phyloP scores from a whole-genome alignment of 2,113 vertebrate genomes.

The Cranoglanis bouderius region DNA sequence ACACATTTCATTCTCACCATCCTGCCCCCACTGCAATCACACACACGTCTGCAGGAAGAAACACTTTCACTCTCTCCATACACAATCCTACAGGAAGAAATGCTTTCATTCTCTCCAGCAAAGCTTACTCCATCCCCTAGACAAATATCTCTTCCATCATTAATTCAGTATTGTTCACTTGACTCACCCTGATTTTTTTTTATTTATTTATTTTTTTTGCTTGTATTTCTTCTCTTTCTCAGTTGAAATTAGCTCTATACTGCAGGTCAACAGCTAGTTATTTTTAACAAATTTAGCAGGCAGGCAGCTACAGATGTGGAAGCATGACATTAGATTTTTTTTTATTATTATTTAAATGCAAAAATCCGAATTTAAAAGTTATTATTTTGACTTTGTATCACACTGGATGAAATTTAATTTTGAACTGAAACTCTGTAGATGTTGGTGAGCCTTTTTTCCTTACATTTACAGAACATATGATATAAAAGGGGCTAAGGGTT shows the following conservation, averaged over 20 bases:
- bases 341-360: background rate
- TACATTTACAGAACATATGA: background rate
- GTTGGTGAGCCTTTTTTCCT: background rate
- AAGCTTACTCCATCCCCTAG: constrained; percentile 32
- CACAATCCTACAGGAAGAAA: constrained; percentile 30
- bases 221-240: background rate
- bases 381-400: background rate
- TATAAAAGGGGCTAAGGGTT: background rate
- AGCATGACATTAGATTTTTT: background rate
- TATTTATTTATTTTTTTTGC: background rate
- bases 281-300: background rate
- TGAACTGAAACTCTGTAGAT: background rate
- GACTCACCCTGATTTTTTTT: background rate
- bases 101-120: constrained; percentile 59
- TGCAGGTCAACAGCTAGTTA: background rate
- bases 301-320: background rate
- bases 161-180: constrained; percentile 35
- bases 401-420: background rate
- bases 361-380: background rate
- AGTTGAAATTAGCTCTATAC: background rate
- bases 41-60: constrained; percentile 35
- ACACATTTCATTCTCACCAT: constrained; percentile 31
- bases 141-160: constrained; percentile 30
- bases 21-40: background rate
- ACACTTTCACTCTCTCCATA: constrained; percentile 48